A percentile compares a stretch with the other conserved stretches of the same genome.
Conservation (phyloP, 2,113 vertebrate species). For the Vicugna pacos region DNA sequence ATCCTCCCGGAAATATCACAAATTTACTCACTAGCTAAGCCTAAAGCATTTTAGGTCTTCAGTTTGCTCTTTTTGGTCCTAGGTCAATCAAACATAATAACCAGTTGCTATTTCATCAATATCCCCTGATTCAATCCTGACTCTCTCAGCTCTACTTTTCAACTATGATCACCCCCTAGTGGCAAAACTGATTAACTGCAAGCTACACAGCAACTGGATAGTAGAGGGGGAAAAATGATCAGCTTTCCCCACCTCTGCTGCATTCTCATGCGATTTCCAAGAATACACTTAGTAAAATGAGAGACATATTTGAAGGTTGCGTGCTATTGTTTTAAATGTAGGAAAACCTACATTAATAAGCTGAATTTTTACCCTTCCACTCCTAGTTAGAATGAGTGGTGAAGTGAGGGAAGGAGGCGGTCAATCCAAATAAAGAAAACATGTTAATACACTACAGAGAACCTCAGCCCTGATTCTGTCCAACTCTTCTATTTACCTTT, state of each 20-base stretch:
- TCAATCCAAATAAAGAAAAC: not conserved
- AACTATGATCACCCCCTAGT: conserved; percentile 53
- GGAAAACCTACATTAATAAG: not conserved
- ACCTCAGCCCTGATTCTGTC: not conserved
- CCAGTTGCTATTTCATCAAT: not conserved
- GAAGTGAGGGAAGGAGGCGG: not conserved
- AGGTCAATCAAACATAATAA: not conserved
- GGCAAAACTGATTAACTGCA: conserved; percentile 26
- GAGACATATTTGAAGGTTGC: not conserved
- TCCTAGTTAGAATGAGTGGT: not conserved
- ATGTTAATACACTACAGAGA: not conserved
- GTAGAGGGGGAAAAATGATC: rapidly evolving
- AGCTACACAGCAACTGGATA: not conserved
- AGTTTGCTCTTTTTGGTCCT: not conserved
- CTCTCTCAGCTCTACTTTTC: not conserved
- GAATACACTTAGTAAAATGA: not conserved
- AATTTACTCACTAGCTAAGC: not conserved
- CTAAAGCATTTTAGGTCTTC: not conserved
- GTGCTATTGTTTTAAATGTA: not conserved
- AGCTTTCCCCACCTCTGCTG: not conserved
- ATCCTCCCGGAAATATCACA: not conserved
- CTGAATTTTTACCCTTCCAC: not conserved
- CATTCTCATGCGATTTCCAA: conserved; percentile 38
- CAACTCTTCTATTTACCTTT: not conserved
- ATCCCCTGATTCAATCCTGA: not conserved